Evolutionary conservation across 2,888 invertebrate species (phyloP).

Genomic region (Perizoma affinitatum): DNA sequence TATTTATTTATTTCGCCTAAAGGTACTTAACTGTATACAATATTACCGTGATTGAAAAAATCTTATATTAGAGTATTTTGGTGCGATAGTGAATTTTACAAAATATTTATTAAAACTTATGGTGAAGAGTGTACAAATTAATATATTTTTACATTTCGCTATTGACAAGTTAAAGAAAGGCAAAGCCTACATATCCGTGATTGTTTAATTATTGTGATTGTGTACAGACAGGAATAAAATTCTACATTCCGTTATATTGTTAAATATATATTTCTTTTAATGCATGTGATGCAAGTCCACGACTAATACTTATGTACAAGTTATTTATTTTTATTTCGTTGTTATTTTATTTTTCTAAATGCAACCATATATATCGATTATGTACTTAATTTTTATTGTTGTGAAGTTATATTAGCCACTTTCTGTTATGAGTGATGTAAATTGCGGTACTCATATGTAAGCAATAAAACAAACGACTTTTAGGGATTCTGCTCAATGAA

Average conservation of each 20-base stretch:
- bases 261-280: conserved; percentile 66
- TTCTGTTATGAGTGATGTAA: conserved; percentile 51
- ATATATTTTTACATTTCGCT: conserved; percentile 83
- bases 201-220: conserved; percentile 79
- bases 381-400: conserved; percentile 58
- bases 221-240: conserved; percentile 80
- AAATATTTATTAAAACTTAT: conserved; percentile 74
- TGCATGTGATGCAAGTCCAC: conserved; percentile 83
- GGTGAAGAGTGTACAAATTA: conserved; percentile 81
- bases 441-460: conserved; percentile 38
- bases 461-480: conserved; percentile 34
- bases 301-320: conserved; percentile 78
- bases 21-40: conserved; percentile 68
- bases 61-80: conserved; percentile 76
- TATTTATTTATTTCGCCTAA: conserved; percentile 68
- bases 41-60: conserved; percentile 64
- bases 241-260: conserved; percentile 76
- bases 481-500: conserved; percentile 69
- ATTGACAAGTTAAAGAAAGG: conserved; percentile 76
- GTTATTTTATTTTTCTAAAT: conserved; percentile 54
- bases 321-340: conserved; percentile 56
- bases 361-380: conserved; percentile 44
- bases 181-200: conserved; percentile 79
- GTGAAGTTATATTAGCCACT: conserved; percentile 32
- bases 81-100: conserved; percentile 83